phyloP scores from a whole-genome alignment of 2,113 vertebrate species.

The Phylloscopus whistleri region DNA sequence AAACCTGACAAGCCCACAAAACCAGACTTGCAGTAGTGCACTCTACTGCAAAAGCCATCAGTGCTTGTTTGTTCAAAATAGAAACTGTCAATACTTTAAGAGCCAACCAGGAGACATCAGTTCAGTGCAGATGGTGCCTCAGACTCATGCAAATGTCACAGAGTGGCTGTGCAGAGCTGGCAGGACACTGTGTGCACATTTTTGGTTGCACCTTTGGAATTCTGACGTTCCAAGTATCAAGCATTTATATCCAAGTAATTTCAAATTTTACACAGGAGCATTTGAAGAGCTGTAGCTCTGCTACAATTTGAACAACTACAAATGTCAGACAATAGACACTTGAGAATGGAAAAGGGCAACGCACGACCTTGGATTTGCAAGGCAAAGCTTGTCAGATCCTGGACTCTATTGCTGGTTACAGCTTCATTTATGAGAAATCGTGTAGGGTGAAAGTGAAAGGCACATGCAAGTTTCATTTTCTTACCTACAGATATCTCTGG shows the following conservation, averaged over 20 bases:
- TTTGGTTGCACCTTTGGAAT: neutral
- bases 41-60: neutral
- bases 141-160: neutral
- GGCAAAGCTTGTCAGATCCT: neutral
- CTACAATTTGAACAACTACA: neutral
- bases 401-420: neutral
- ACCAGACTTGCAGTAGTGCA: neutral
- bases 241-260: neutral
- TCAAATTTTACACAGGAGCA: neutral
- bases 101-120: neutral
- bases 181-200: neutral
- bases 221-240: neutral
- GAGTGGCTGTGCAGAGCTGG: neutral
- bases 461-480: neutral
- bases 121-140: neutral
- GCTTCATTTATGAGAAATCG: constrained; percentile 53
- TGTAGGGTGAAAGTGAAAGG: constrained; percentile 49
- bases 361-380: neutral
- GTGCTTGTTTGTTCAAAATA: neutral
- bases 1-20: neutral
- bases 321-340: neutral
- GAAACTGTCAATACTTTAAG: neutral
- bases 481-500: neutral
- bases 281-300: neutral
- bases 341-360: neutral